Base-by-base conservation (phyloP, 1,140 invertebrate genomes). In the Pseudomyrmex cubaensis region DNA sequence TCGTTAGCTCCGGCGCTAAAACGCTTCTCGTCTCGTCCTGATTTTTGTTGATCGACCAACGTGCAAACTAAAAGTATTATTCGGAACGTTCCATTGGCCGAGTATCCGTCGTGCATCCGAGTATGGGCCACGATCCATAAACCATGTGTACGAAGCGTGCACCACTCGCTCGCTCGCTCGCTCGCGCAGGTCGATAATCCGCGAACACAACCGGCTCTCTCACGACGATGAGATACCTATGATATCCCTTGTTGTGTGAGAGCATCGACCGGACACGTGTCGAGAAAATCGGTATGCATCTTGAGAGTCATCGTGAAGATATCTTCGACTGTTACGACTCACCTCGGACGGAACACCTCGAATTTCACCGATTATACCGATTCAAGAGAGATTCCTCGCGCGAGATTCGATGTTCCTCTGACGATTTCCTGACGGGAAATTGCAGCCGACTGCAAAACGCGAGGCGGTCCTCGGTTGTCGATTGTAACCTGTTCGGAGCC, bases 21-120 rank as follows among this genome's bases (percentile, higher is more conserved):
- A 76, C 48, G 59, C 22, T n/a, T 69, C 75, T 70, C 48, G 48
- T 84, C 22, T 75, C 54, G 70, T 84, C 48, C 75, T 70, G 76
- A 82, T 86, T 75, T 82, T 75, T 63, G 83, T 82, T 83, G 57
- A 70, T 52, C 70, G 84, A 54, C 91, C 90, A 87, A 90, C 87
- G 90, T 89, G 89, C 85, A 90, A 52, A 90, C 91, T 92, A 92
- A 89, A 93, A 93, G 92, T 93, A 93, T 89, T 89, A 89, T 93
- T 93, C 91, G 91, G 93, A 92, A 93, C 93, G 93, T 93, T 93
- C 93, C 92, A 92, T 91, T 93, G 93, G 93, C 92, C 92, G 93
- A 93, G 92, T 93, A 92, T 93, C 86, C 89, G 88, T 85, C 44
- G 80, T 44, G 77, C 63, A 87, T 85, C 87, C 87, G 91, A 90